These are phyloP conservation scores for Notolabrus celidotus DNA, from an alignment of 2,797 vertebrate genomes.

Conservation along the genomic window DNA sequence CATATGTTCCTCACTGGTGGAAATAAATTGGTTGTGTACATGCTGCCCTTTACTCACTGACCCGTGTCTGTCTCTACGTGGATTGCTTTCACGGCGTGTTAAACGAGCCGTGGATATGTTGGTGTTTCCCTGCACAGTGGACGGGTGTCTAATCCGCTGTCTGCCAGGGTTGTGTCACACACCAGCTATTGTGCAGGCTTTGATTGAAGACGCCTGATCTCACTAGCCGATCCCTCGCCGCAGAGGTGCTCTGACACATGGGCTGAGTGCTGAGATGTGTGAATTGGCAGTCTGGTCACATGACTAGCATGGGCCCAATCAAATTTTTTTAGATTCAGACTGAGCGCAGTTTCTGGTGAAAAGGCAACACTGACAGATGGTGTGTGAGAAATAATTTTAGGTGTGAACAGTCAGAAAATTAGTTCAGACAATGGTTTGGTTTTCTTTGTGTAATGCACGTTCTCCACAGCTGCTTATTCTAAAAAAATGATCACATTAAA, in stretches of 20 bases:
- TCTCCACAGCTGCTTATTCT: neutral
- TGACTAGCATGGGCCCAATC: slow-evolving; percentile 56
- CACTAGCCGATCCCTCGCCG: slow-evolving; percentile 78
- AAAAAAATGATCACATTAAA: neutral
- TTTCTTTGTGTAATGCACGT: slow-evolving; percentile 12
- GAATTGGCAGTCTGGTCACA: slow-evolving; percentile 68
- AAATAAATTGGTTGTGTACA: slow-evolving; percentile 81
- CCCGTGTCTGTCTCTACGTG: slow-evolving; percentile 74
- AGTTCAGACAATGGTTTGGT: slow-evolving; percentile 16
- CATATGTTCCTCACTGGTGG: slow-evolving; percentile 75
- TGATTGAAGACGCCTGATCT: slow-evolving; percentile 75
- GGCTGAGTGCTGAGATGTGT: slow-evolving; percentile 46
- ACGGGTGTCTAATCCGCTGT: slow-evolving; percentile 68
- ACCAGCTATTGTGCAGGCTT: slow-evolving; percentile 62
- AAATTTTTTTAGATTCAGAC: slow-evolving; percentile 34
- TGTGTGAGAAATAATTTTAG: slow-evolving; percentile 40
- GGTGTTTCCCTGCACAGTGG: slow-evolving; percentile 64
- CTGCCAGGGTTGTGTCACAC: slow-evolving; percentile 71
- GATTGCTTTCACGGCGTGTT: slow-evolving; percentile 78
- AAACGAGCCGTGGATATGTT: slow-evolving; percentile 82
- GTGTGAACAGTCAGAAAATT: slow-evolving; percentile 25
- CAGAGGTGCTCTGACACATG: slow-evolving; percentile 56
- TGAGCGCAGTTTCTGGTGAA: slow-evolving; percentile 15
- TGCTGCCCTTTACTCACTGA: slow-evolving; percentile 70
- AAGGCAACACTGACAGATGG: slow-evolving; percentile 57